Percentiles rank a stretch among this genome's conserved stretches.
These are phyloP conservation scores for Spondyliosoma cantharus DNA, from an alignment of 2,797 vertebrate genomes.

Conservation along the genomic window DNA sequence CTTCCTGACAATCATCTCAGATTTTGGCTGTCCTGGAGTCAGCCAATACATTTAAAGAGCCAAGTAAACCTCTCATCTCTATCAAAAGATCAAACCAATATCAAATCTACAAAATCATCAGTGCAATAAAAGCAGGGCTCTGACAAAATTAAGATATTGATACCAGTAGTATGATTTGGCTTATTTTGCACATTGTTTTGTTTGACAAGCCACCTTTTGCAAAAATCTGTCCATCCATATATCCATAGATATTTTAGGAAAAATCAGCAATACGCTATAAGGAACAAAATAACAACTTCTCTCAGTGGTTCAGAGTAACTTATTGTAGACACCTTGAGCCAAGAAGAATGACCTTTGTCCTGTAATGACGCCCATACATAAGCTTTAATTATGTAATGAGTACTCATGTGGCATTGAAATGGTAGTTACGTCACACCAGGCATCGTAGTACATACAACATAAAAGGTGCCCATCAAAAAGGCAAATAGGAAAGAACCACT, in stretches of 20 bases:
- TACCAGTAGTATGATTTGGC: constrained; percentile 16
- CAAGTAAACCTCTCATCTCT: neutral
- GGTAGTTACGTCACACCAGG: neutral
- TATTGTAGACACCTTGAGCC: constrained; percentile 1
- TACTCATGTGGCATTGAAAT: neutral
- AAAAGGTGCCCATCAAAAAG: neutral
- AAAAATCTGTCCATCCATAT: constrained; percentile 6
- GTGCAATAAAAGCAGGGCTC: neutral
- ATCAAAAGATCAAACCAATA: neutral
- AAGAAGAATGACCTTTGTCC: neutral
- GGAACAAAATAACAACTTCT: neutral
- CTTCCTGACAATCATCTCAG: constrained; percentile 15
- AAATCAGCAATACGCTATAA: constrained; percentile 1
- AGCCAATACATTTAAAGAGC: constrained; percentile 2
- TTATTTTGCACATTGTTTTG: constrained; percentile 30
- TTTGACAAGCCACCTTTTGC: constrained; percentile 2
- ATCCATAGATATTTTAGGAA: constrained; percentile 5
- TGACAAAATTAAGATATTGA: constrained; percentile 14
- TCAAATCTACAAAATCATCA: too few relatives aligned
- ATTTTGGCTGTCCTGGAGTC: constrained; percentile 12
- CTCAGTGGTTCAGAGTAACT: neutral
- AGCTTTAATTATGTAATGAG: constrained; percentile 37
- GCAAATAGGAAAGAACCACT: neutral
- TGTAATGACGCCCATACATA: neutral
- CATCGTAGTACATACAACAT: neutral